A percentile compares a stretch with the other conserved stretches of the same genome.
phyloP scores from a whole-genome alignment of 2,888 invertebrate species.

The Congeria kusceri region DNA sequence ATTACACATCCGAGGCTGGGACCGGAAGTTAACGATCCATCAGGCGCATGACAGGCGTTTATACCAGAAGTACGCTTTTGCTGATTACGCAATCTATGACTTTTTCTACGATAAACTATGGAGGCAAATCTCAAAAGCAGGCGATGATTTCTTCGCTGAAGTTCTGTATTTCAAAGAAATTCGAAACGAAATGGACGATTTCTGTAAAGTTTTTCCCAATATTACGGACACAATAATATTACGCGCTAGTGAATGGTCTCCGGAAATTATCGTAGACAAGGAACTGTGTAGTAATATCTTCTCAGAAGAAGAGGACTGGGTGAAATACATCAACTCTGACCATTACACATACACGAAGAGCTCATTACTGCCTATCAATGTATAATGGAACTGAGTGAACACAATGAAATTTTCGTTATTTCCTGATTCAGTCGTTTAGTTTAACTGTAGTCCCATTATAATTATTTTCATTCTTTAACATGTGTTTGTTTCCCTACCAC shows the following conservation, averaged over 20 bases:
- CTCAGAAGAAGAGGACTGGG: conserved; percentile 59
- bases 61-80: conserved; percentile 50
- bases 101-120: conserved; percentile 61
- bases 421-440: too few species aligned
- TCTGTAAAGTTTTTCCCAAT: conserved; percentile 60
- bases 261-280: conserved; percentile 33
- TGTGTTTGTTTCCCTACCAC: too few species aligned
- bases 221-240: conserved; percentile 40
- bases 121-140: conserved; percentile 57
- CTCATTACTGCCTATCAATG: too few species aligned
- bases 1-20: conserved; percentile 61
- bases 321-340: conserved; percentile 42
- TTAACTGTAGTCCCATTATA: too few species aligned
- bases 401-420: too few species aligned
- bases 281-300: conserved; percentile 47
- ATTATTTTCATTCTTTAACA: too few species aligned
- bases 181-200: conserved; percentile 58
- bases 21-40: conserved; percentile 55
- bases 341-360: conserved; percentile 31
- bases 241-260: conserved; percentile 43
- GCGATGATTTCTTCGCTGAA: conserved; percentile 61
- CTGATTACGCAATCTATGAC: conserved; percentile 67
- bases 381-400: too few species aligned
- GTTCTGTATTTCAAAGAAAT: conserved; percentile 62
- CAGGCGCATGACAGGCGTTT: conserved; percentile 48